Conservation (phyloP, 1,140 invertebrate species). For the Diuraphis noxia region DNA sequence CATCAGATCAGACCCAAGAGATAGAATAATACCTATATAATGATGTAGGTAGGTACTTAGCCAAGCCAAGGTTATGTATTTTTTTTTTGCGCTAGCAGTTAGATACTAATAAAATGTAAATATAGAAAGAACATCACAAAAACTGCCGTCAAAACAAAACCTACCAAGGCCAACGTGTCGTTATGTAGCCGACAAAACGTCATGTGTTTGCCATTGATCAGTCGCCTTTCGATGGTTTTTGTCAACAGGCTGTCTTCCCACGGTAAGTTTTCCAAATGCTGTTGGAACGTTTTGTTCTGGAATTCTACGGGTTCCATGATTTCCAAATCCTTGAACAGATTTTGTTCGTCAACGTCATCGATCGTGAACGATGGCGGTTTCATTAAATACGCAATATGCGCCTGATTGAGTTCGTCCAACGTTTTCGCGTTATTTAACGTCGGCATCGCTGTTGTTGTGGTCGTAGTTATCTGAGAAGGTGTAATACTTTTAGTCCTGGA, state of each 20-base stretch:
- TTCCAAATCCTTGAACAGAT: slow-evolving; percentile 68
- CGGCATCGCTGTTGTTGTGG: background rate
- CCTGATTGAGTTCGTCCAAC: slow-evolving; percentile 61
- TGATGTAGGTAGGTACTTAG: background rate
- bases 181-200: slow-evolving; percentile 74
- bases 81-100: background rate
- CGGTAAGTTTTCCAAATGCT: slow-evolving; percentile 74
- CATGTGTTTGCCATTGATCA: slow-evolving; percentile 74
- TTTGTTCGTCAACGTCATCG: slow-evolving; percentile 60
- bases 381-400: slow-evolving; percentile 61
- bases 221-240: slow-evolving; percentile 72
- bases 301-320: slow-evolving; percentile 78
- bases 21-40: background rate
- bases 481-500: slow-evolving; percentile 11
- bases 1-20: background rate
- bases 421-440: slow-evolving; percentile 61
- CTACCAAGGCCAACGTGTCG: slow-evolving; percentile 70
- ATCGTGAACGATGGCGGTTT: slow-evolving; percentile 63
- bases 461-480: background rate
- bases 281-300: slow-evolving; percentile 72
- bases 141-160: slow-evolving; percentile 51
- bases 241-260: slow-evolving; percentile 75
- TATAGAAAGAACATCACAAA: slow-evolving; percentile 54
- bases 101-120: background rate
- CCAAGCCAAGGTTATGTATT: background rate